Evolutionary conservation across 2,888 invertebrate genomes (phyloP).

Genomic region (Elmis aenea): DNA sequence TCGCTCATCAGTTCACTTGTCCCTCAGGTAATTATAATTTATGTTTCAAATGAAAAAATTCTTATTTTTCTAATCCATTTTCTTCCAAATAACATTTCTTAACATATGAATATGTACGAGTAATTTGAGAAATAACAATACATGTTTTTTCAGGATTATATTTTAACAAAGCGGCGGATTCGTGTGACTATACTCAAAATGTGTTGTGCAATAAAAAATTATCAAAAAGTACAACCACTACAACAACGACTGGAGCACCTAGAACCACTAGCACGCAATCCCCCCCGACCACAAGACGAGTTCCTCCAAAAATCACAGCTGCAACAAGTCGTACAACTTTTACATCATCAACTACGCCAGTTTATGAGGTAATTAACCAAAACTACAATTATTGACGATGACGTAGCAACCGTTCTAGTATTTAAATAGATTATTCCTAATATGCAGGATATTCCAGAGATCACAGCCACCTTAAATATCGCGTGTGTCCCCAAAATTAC

Average conservation of each 20-base stretch:
- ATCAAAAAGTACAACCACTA: conserved; percentile 47
- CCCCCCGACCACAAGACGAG: conserved; percentile 42
- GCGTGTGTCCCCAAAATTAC: too few species aligned
- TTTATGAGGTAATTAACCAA: conserved; percentile 32
- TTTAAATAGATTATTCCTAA: too few species aligned
- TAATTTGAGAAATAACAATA: too few species aligned
- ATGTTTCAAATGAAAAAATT: not conserved
- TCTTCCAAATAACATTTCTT: too few species aligned
- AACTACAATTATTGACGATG: not conserved
- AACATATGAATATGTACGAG: too few species aligned
- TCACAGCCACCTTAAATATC: too few species aligned
- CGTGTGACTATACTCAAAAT: conserved; percentile 87
- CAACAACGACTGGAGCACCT: conserved; percentile 46
- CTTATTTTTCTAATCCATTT: too few species aligned
- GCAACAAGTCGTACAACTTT: conserved; percentile 42
- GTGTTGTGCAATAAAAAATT: conserved; percentile 71
- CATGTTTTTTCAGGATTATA: conserved; percentile 61
- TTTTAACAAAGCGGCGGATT: conserved; percentile 87
- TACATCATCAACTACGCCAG: conserved; percentile 38
- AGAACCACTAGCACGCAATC: conserved; percentile 43
- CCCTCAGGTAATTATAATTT: conserved; percentile 63
- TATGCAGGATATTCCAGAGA: too few species aligned
- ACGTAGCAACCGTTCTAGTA: too few species aligned
- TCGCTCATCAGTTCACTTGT: conserved; percentile 89
- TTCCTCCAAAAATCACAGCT: conserved; percentile 41